Base-by-base conservation (phyloP, 2,797 vertebrate genomes). In the Rhinoraja longicauda region DNA sequence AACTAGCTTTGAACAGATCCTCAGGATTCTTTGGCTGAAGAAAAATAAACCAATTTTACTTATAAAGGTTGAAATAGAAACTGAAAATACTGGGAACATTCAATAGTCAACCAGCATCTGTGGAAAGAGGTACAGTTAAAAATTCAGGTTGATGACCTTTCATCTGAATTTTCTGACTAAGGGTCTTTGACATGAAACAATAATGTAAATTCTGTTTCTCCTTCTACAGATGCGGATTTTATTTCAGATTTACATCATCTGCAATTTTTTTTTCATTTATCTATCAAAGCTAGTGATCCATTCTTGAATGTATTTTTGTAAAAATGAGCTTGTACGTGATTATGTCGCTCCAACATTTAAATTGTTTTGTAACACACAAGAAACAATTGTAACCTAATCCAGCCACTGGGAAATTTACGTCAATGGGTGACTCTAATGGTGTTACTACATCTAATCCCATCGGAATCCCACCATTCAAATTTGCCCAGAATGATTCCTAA, bases 21-120 rank as follows among this genome's bases (percentile, higher is more conserved):
- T 84, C 81, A 5, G 26, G 13, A 57, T 57, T 84, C 81, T 59
- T 57, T 59, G 81, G 29, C 57, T 29, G 26, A 57, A 12, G 53
- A n/a, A 84, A 84, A 59, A 84, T 82, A 82, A 82, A 82, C 45
- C 79, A n/a, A 84, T 59, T 10, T 57, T 59, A 72, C 70, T 72
- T 24, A 72, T 70, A 67, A 67, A 67, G 64, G 9, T 67, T 24
- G 70, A 72, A 21, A 72, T 21, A 72, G 21, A 72, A 72, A 72
- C 17, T 0, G 64, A 67, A 72, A 72, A 72, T 72, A 21, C 21
- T 26, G 21, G 17, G 72, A 24, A 26, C 21, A 24, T 72, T 5
- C 21, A 72, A 21, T 17, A 67, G 64, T 67, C 64, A 67, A 67
- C 21, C 70, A 72, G 70, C 70, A 21, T 72, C 70, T 5, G 19